Percentiles rank a stretch among this genome's conserved stretches.
Evolutionary conservation across 2,113 vertebrate species (phyloP).

Genomic region (Natator depressus): DNA sequence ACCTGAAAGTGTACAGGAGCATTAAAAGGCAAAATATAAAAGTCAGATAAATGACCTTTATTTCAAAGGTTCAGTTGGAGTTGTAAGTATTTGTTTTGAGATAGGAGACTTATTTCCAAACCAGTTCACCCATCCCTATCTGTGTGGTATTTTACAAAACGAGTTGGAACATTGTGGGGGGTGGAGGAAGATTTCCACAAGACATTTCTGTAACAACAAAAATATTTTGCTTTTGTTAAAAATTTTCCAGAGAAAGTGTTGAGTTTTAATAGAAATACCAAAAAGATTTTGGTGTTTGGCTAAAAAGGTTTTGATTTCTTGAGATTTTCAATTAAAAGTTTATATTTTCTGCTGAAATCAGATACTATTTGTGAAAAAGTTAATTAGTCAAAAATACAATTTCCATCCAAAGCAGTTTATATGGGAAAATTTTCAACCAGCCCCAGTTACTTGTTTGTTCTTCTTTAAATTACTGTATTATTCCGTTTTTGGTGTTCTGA

Average conservation of each 20-base stretch:
- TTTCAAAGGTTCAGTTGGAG: background rate
- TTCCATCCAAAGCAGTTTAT: background rate
- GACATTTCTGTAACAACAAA: constrained; percentile 3
- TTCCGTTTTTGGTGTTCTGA: background rate
- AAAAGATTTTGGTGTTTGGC: constrained; percentile 33
- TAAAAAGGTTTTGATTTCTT: background rate
- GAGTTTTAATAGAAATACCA: background rate
- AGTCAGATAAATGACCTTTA: background rate
- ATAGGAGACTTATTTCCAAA: constrained; percentile 18
- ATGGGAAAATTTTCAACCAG: background rate
- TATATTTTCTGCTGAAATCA: background rate
- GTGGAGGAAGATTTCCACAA: background rate
- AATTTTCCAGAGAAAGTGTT: background rate
- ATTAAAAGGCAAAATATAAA: background rate
- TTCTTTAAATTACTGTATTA: background rate
- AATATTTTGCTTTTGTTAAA: background rate
- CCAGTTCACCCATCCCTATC: background rate
- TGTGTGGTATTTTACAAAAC: background rate
- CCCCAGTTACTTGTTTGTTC: constrained; percentile 1
- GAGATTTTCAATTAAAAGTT: background rate
- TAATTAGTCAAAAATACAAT: background rate
- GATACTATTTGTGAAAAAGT: background rate
- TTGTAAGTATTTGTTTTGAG: background rate
- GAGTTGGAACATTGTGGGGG: background rate
- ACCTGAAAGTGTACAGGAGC: background rate